Evolutionary conservation across 2,888 invertebrate species (phyloP).

Genomic region (Sinhomidia bicolor): DNA sequence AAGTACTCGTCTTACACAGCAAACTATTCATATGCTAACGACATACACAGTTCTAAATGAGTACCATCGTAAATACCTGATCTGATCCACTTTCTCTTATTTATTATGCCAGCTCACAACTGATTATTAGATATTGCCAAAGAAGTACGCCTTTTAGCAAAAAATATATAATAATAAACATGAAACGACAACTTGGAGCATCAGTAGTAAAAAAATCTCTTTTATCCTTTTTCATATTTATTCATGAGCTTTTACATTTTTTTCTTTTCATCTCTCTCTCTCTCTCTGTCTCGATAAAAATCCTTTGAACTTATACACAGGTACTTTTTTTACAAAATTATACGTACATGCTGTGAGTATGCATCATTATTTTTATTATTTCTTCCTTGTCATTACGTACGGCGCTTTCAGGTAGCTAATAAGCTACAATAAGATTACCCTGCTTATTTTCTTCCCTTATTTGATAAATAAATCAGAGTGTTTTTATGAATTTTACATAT

Average conservation of each 20-base stretch:
- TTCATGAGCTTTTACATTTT: neutral
- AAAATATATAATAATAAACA: neutral
- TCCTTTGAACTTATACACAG: constrained; percentile 5
- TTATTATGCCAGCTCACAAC: neutral
- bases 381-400: neutral
- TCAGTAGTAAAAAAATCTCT: neutral
- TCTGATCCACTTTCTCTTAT: constrained; percentile 11
- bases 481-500: neutral
- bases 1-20: no score
- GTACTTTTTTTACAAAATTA: no score
- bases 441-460: neutral
- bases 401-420: neutral
- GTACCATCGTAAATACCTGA: neutral
- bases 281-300: neutral
- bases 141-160: neutral
- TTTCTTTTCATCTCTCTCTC: constrained; percentile 9
- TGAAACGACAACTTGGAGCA: neutral
- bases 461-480: constrained; percentile 20
- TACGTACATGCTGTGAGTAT: neutral
- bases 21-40: no score
- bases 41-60: no score
- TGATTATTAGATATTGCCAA: constrained; percentile 5
- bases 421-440: neutral
- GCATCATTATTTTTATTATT: neutral
- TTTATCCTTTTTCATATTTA: neutral